Evolutionary conservation across 2,113 vertebrate species (phyloP).

Genomic region (Rhinoderma darwinii): DNA sequence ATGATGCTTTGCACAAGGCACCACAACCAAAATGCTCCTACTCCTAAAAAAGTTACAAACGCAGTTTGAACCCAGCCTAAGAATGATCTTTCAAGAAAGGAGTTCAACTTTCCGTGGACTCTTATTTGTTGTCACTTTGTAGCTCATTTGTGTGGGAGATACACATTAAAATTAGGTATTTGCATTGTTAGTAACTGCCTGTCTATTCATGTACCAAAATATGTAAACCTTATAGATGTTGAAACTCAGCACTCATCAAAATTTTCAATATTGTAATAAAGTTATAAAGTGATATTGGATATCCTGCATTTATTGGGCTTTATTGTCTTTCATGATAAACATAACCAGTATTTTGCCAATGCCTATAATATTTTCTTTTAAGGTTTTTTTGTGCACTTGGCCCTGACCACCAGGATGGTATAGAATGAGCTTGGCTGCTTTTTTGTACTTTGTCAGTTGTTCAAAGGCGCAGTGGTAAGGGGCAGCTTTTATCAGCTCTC

Average conservation of each 20-base stretch:
- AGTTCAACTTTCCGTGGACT: too few relatives aligned
- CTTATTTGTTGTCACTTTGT: not conserved
- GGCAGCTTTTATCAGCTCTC: conserved; percentile 70
- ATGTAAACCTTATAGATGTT: too few relatives aligned
- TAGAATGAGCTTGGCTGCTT: conserved; percentile 67
- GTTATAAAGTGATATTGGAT: not conserved
- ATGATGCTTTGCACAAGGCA: too few relatives aligned
- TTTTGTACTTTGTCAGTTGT: conserved; percentile 70
- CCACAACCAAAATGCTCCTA: too few relatives aligned
- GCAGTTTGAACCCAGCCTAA: too few relatives aligned
- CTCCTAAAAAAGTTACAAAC: too few relatives aligned
- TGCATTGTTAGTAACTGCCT: too few relatives aligned
- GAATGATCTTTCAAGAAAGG: too few relatives aligned
- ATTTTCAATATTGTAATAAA: not conserved
- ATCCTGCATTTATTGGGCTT: not conserved
- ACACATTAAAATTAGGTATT: not conserved
- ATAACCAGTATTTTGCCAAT: not conserved
- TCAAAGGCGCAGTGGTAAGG: conserved; percentile 64
- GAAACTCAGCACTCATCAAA: too few relatives aligned
- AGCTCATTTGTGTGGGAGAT: not conserved
- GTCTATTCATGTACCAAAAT: not conserved
- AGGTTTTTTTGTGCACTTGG: not conserved
- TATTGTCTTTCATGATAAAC: not conserved
- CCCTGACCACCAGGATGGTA: conserved; percentile 63
- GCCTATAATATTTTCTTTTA: not conserved